phyloP scores from a whole-genome alignment of 2,113 vertebrate genomes.

The Chaetops frenatus region DNA sequence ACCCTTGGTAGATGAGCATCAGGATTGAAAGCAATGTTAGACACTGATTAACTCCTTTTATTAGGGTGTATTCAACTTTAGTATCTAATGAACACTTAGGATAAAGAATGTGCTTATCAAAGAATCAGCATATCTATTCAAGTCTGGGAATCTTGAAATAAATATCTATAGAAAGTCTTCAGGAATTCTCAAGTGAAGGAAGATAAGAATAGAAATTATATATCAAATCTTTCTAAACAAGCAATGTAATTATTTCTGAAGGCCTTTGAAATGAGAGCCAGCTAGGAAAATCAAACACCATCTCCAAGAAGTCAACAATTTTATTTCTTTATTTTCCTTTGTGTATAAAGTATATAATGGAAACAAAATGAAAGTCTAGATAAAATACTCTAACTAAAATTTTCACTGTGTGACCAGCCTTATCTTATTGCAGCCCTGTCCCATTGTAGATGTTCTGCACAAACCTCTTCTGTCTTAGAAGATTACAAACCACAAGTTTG shows the following conservation, averaged over 20 bases:
- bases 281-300: constrained; percentile 28
- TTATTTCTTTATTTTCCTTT: constrained; percentile 25
- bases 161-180: not conserved
- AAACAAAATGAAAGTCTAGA: not conserved
- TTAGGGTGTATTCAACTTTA: not conserved
- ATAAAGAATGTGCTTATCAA: not conserved
- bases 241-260: constrained; percentile 33
- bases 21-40: not conserved
- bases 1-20: not conserved
- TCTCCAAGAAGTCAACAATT: constrained; percentile 24
- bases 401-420: not conserved
- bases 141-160: constrained; percentile 25
- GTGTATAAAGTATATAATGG: not conserved
- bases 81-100: constrained; percentile 8
- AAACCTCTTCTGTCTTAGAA: not conserved
- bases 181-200: constrained; percentile 21
- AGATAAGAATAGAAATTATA: constrained; percentile 1
- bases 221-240: constrained; percentile 47
- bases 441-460: not conserved
- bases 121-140: not conserved
- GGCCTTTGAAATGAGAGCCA: constrained; percentile 39
- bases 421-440: not conserved
- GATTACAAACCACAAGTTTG: not conserved
- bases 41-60: not conserved
- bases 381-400: not conserved